Evolutionary conservation across 2,113 vertebrate species (phyloP), one percentile per base, ranked within the genome.

Genomic region (Seriola rivoliana): DNA sequence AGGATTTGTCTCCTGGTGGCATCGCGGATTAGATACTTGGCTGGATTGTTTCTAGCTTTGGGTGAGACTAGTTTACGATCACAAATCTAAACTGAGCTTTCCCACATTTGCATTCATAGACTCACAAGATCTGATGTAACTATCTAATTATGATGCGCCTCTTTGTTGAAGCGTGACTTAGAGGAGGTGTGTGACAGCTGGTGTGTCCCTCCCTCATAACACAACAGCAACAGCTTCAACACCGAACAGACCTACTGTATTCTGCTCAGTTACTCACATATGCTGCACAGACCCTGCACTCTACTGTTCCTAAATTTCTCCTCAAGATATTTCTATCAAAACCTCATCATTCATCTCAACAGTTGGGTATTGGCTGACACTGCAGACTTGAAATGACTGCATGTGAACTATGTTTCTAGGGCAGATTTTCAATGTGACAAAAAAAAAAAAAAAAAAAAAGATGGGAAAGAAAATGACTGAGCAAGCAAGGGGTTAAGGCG

Each of bases 151-250:
- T 75, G 74, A 85, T 71, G 76, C 50, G 9, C 29, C 29, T 80
- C 58, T 76, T 84, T 76, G 54, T 59, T 23, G 78, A 73, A 78
- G 79, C 68, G 71, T 86, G 88, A 89, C 82, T 89, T 82, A 14
- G 82, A 86, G 87, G 86, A 88, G 86, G 85, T 73, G 84, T 79
- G 63, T 82, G 84, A 86, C 83, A 87, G 83, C 88, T 80, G 75
- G 78, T 19, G 21, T 29, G 71, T 65, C 44, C 80, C 78, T 90
- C 81, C 52, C 14, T 64, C 80, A 68, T 74, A 75, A 77, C 55
- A 57, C 71, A 75, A 57, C 79, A 42, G 40, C 8, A 42, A 42
- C 40, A 46, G 71, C 78, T 80, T 70, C 64, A 57, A 13, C 67
- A 42, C 38, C 8, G 58, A 81, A 32, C 59, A 72, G 59, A 71